Conservation (phyloP, 2,797 vertebrate species). For the Chloroceryle amazona region DNA sequence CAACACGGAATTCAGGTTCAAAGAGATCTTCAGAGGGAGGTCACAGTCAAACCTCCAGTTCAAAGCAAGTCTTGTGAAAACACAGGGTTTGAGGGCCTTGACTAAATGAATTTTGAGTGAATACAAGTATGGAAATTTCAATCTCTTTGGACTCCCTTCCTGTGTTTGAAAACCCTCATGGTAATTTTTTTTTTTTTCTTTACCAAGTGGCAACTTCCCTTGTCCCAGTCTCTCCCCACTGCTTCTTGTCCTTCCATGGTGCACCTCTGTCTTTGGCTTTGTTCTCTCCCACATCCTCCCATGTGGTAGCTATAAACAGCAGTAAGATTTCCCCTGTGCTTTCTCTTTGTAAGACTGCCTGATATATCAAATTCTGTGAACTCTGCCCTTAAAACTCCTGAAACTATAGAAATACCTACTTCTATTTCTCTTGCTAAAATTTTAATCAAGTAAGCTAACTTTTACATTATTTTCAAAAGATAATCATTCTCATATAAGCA, state of each 20-base stretch:
- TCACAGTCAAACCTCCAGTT: neutral
- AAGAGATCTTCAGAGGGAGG: neutral
- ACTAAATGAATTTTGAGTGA: neutral
- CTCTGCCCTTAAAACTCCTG: neutral
- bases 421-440: neutral
- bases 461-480: neutral
- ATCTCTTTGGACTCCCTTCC: neutral
- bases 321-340: neutral
- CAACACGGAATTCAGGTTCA: accelerated
- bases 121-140: neutral
- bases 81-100: neutral
- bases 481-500: neutral
- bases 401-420: neutral
- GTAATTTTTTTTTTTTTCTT: neutral
- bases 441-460: neutral
- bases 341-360: neutral
- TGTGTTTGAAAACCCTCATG: neutral
- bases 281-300: neutral
- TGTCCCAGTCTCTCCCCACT: neutral
- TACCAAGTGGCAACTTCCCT: neutral
- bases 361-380: neutral
- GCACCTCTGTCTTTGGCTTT: neutral
- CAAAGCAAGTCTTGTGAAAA: neutral
- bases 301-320: neutral
- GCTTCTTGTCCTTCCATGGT: neutral